Evolutionary conservation across 2,888 invertebrate species (phyloP), one percentile per base, ranked within the genome.

Genomic region (Volucella bombylans): DNA sequence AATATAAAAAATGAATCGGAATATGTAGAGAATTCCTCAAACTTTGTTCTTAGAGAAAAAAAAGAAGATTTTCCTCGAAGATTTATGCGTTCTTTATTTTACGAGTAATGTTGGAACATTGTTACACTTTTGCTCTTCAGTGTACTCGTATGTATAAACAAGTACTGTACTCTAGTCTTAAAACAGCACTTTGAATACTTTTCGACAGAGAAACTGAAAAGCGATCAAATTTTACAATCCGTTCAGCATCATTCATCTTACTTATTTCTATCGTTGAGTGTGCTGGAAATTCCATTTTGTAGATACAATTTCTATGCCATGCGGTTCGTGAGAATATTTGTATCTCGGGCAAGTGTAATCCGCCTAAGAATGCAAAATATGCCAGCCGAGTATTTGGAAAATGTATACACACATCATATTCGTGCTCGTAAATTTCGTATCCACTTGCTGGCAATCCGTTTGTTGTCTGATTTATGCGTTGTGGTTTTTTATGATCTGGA

Each of bases 301-400:
- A 2, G 11, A 47, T 2, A 38, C 11, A 38, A 9, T 38, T 15
- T 8, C 14, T 15, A 54, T 45, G 15, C 12, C 31, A 43, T 59
- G 14, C n/a, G 12, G 43, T 31, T 47, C 57, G 69, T 69, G 69
- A 47, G 69, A 69, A 69, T 38, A 41, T 57, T 47, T 15, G n/a
- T 39, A 69, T 57, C 57, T 4, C 49, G n/a, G 1, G 18, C 57
- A 57, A 69, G 18, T 38, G 57, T 47, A n/a, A 57, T 39, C 47
- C n/a, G 45, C 45, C 38, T 49, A 57, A 57, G 57, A 55, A 69
- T 57, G 69, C 57, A 49, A 57, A 69, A 57, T 57, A 69, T 69
- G 38, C 43, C 15, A 69, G 45, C 18, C 9, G n/a, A 38, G 55
- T 12, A 55, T 69, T 38, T 69, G 38, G 45, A 57, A 69, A 39